These are phyloP conservation scores for Cyrtorhinus lividipennis DNA, from an alignment of 1,140 invertebrate genomes.

Conservation along the genomic window DNA sequence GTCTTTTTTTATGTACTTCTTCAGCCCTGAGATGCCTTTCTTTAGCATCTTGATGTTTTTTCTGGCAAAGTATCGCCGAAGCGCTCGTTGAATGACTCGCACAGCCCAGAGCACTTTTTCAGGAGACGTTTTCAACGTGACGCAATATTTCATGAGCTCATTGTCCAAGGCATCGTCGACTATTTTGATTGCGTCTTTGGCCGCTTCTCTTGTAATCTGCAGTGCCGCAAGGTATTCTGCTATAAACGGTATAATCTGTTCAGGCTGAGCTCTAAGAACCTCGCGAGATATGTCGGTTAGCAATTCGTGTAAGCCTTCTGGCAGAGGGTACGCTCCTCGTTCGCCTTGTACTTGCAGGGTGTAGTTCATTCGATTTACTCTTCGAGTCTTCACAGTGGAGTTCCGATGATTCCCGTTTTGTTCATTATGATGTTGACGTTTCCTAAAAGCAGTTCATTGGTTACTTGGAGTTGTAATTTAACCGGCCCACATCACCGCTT, in stretches of 20 bases:
- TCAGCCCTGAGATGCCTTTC: no score
- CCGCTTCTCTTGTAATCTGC: background rate
- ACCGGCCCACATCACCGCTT: no score
- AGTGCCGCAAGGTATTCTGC: conserved; percentile 16
- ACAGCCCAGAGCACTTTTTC: background rate
- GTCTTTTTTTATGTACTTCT: no score
- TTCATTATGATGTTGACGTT: no score
- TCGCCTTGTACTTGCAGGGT: conserved; percentile 20
- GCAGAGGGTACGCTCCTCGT: conserved; percentile 14
- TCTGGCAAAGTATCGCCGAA: background rate
- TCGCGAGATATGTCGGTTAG: conserved; percentile 21
- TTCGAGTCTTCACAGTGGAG: no score
- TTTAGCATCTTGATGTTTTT: no score
- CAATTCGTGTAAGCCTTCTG: conserved; percentile 20
- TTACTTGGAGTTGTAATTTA: no score
- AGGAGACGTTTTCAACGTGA: background rate
- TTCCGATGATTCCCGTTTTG: no score
- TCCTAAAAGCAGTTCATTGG: no score
- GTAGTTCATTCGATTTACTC: no score
- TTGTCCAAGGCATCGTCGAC: background rate
- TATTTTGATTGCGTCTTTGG: background rate
- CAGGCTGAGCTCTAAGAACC: conserved; percentile 19
- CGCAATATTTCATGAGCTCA: background rate
- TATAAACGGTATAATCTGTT: conserved; percentile 15
- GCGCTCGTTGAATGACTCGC: background rate